Conservation (phyloP, 2,113 vertebrate genomes). For the Chrysemys picta region DNA sequence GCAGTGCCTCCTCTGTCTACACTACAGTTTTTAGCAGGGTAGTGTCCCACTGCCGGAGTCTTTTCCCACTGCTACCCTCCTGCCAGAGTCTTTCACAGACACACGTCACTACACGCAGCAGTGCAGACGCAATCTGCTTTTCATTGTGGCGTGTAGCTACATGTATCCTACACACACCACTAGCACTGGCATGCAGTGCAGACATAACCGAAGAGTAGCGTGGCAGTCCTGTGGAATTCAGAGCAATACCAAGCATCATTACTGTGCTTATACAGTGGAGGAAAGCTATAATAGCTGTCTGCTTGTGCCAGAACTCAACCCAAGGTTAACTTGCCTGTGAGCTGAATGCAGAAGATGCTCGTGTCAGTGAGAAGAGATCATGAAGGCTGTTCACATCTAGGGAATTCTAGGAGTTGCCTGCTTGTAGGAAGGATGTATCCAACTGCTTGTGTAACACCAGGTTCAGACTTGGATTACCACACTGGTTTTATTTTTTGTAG, state of each 20-base stretch:
- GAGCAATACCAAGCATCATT: background rate
- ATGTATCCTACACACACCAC: background rate
- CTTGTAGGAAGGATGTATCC: background rate
- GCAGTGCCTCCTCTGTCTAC: background rate
- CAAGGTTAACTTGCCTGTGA: background rate
- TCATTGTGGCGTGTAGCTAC: background rate
- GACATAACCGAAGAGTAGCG: background rate
- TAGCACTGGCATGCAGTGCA: background rate
- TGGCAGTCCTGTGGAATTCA: background rate
- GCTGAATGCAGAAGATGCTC: background rate
- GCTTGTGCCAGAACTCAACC: slow-evolving; percentile 21
- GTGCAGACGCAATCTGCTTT: background rate
- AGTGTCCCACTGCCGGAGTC: background rate
- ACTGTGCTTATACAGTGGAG: background rate
- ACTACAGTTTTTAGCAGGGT: background rate
- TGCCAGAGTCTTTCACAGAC: background rate
- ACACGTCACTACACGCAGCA: background rate
- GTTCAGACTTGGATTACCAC: background rate
- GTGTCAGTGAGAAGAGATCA: background rate
- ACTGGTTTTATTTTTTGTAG: background rate
- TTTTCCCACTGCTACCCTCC: too few relatives aligned
- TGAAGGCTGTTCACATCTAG: background rate
- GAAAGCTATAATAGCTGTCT: background rate
- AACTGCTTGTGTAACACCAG: background rate
- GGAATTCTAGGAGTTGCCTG: background rate